Percentiles rank a stretch among this genome's conserved stretches.
Conservation (phyloP, 1,140 invertebrate genomes). For the Drosophila murphyi region DNA sequence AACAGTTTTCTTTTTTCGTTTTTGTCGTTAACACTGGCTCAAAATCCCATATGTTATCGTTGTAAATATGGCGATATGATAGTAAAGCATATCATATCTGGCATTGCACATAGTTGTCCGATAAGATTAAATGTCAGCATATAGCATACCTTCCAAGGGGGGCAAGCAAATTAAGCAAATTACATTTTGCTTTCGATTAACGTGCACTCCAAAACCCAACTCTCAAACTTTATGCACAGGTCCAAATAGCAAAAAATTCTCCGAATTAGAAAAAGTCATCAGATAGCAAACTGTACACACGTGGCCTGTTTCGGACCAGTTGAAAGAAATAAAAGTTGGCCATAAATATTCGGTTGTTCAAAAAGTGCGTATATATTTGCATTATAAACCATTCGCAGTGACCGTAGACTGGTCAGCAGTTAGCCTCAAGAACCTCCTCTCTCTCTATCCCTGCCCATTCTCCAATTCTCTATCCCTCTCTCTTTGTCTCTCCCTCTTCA, state of each 20-base stretch:
- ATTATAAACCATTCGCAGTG: constrained; percentile 68
- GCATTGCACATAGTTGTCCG: constrained; percentile 37
- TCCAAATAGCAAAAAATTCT: constrained; percentile 11
- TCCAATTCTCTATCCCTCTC: not conserved
- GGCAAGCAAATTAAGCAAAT: no score
- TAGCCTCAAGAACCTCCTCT: not conserved
- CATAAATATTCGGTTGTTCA: constrained; percentile 61
- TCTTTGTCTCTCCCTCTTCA: constrained; percentile 23
- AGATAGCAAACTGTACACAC: constrained; percentile 15
- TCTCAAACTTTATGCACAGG: not conserved
- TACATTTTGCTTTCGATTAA: not conserved
- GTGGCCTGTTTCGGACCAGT: constrained; percentile 10
- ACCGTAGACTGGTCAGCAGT: constrained; percentile 45
- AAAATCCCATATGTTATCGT: constrained; percentile 9
- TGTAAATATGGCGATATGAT: constrained; percentile 21
- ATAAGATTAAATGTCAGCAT: constrained; percentile 37
- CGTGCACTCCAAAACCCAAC: not conserved
- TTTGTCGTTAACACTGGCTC: not conserved
- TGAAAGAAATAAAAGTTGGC: constrained; percentile 32
- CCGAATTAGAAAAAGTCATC: not conserved
- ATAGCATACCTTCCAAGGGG: not conserved
- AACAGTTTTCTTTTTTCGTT: not conserved
- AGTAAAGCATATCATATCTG: constrained; percentile 40
- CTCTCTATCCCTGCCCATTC: not conserved
- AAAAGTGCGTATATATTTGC: constrained; percentile 78